Conservation (phyloP, 2,888 invertebrate species). For the Osmoderma eremita region DNA sequence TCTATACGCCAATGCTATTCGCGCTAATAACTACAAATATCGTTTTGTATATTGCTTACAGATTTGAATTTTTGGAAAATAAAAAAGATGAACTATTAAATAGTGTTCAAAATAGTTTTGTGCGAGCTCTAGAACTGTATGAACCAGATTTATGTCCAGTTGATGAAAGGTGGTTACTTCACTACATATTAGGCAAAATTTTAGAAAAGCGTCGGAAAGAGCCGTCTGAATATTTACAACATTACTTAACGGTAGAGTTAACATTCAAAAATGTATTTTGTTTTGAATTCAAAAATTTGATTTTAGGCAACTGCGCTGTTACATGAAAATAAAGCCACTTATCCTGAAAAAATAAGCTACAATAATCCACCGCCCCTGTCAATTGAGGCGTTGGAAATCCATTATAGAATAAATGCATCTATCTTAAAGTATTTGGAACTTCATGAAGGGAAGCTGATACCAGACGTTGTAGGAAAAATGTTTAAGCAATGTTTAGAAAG, state of each 20-base stretch:
- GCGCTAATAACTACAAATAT: background rate
- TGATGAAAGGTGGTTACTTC: constrained; percentile 92
- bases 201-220: constrained; percentile 85
- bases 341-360: constrained; percentile 88
- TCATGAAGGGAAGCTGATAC: constrained; percentile 76
- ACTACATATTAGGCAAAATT: constrained; percentile 96
- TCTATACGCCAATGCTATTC: no score
- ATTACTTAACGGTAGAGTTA: constrained; percentile 75
- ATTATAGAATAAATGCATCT: constrained; percentile 87
- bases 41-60: constrained; percentile 44
- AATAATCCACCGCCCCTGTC: constrained; percentile 84
- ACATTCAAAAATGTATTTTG: background rate
- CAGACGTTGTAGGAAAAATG: constrained; percentile 69
- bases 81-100: constrained; percentile 83
- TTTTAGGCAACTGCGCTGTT: constrained; percentile 78
- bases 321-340: constrained; percentile 82
- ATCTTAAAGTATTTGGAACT: constrained; percentile 86
- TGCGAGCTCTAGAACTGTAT: constrained; percentile 72
- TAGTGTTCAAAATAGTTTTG: constrained; percentile 82
- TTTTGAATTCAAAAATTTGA: constrained; percentile 39
- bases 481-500: constrained; percentile 69
- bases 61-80: constrained; percentile 77
- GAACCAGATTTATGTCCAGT: constrained; percentile 68
- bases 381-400: constrained; percentile 88
- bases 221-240: constrained; percentile 78